Evolutionary conservation across 1,140 invertebrate genomes (phyloP).

Genomic region (Heliconius nattereri): DNA sequence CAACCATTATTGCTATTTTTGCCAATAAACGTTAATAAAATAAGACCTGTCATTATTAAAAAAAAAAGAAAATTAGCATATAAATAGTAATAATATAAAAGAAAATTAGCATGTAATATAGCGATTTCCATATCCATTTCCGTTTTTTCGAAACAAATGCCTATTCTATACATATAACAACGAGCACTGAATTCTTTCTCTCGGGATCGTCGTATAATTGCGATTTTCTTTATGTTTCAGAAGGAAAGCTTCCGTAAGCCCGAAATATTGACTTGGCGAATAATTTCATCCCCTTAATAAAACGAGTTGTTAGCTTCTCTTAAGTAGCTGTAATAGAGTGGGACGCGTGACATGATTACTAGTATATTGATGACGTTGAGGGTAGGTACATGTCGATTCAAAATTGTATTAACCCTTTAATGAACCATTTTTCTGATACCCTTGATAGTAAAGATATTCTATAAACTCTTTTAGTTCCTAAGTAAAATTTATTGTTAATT

Average conservation of each 20-base stretch:
- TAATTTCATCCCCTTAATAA: slow-evolving; percentile 28
- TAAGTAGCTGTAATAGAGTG: neutral
- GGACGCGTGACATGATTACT: neutral
- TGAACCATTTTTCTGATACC: neutral
- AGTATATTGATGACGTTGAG: neutral
- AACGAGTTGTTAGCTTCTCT: slow-evolving; percentile 23
- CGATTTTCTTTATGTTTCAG: slow-evolving; percentile 19
- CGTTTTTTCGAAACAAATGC: neutral
- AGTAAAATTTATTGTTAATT: too few relatives aligned
- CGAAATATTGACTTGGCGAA: slow-evolving; percentile 27
- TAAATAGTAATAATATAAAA: too few relatives aligned
- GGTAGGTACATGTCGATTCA: neutral
- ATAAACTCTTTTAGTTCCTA: too few relatives aligned
- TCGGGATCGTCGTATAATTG: slow-evolving; percentile 20
- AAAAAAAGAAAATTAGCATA: neutral
- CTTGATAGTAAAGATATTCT: neutral
- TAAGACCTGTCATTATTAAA: too few relatives aligned
- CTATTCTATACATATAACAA: slow-evolving; percentile 9
- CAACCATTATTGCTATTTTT: too few relatives aligned
- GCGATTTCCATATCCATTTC: neutral
- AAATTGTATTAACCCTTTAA: neutral
- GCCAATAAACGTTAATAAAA: too few relatives aligned
- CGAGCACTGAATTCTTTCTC: slow-evolving; percentile 11
- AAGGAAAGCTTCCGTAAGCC: slow-evolving; percentile 17
- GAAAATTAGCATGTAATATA: neutral